Percentiles rank a stretch among this genome's conserved stretches.
These are phyloP conservation scores for Himalopsyche tibetana DNA, from an alignment of 2,888 invertebrate genomes.

Conservation along the genomic window DNA sequence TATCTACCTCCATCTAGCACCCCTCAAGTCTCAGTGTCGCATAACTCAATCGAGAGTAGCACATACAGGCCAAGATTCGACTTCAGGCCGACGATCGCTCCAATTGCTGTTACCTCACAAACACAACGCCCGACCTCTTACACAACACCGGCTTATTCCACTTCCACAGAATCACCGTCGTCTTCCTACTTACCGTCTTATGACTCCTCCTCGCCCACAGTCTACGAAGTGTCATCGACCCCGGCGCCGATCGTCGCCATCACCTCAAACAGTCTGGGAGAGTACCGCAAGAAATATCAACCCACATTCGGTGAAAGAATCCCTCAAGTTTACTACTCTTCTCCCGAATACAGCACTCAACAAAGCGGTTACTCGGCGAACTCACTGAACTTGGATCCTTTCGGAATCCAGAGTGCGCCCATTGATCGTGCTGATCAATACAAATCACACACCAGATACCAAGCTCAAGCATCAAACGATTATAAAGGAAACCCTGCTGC, in stretches of 20 bases:
- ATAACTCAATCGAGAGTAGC: conserved; percentile 74
- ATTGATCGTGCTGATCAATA: conserved; percentile 61
- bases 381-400: conserved; percentile 63
- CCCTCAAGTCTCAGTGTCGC: conserved; percentile 74
- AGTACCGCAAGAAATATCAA: conserved; percentile 59
- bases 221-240: conserved; percentile 63
- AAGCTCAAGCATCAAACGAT: conserved; percentile 39
- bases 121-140: conserved; percentile 63
- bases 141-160: conserved; percentile 61
- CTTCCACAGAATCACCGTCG: conserved; percentile 65
- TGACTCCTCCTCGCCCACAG: conserved; percentile 58
- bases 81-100: conserved; percentile 73
- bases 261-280: conserved; percentile 62
- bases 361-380: conserved; percentile 58
- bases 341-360: conserved; percentile 63
- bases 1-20: conserved; percentile 69
- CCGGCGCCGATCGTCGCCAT: conserved; percentile 64
- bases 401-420: conserved; percentile 61
- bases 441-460: conserved; percentile 52
- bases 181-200: conserved; percentile 64
- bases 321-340: conserved; percentile 69
- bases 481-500: conserved; percentile 70
- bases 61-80: conserved; percentile 68
- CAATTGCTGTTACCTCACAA: conserved; percentile 69
- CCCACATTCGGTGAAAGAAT: conserved; percentile 70